Evolutionary conservation across 2,113 vertebrate genomes (phyloP).

Genomic region (Brachyistius frenatus): DNA sequence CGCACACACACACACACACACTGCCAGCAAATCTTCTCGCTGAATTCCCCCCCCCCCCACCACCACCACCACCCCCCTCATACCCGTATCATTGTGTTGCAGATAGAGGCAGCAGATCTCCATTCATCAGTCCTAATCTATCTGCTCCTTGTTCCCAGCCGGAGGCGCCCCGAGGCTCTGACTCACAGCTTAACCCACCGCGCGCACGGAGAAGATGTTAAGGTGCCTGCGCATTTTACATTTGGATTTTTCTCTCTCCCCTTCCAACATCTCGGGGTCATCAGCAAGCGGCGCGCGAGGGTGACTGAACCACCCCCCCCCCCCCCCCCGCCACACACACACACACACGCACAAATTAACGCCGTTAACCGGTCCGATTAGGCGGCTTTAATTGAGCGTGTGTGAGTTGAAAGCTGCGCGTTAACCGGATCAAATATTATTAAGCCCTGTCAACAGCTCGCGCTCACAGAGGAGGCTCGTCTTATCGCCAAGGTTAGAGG

Average conservation of each 20-base stretch:
- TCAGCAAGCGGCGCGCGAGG: conserved; percentile 38
- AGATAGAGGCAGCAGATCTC: conserved; percentile 75
- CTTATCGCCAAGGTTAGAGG: conserved; percentile 67
- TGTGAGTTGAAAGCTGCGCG: conserved; percentile 40
- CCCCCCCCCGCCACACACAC: too few relatives aligned
- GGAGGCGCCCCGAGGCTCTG: conserved; percentile 65
- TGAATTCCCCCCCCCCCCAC: too few relatives aligned
- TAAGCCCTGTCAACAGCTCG: conserved; percentile 60
- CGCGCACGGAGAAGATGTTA: conserved; percentile 69
- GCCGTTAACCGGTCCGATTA: conserved; percentile 19
- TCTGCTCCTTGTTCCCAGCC: conserved; percentile 77
- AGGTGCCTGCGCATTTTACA: conserved; percentile 76
- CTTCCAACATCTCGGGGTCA: conserved; percentile 61
- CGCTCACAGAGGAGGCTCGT: conserved; percentile 34
- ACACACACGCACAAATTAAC: conserved; percentile 7
- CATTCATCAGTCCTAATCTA: conserved; percentile 79
- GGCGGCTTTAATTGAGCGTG: conserved; percentile 9
- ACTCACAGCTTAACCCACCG: conserved; percentile 70
- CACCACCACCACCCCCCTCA: too few relatives aligned
- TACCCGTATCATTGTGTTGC: conserved; percentile 72
- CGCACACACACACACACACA: too few relatives aligned
- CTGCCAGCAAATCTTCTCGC: conserved; percentile 49
- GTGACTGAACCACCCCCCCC: conserved; percentile 14
- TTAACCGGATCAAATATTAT: conserved; percentile 57
- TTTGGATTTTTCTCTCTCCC: too few relatives aligned